Base-by-base conservation (phyloP, 1,140 invertebrate genomes). In the Vanessa atalanta region DNA sequence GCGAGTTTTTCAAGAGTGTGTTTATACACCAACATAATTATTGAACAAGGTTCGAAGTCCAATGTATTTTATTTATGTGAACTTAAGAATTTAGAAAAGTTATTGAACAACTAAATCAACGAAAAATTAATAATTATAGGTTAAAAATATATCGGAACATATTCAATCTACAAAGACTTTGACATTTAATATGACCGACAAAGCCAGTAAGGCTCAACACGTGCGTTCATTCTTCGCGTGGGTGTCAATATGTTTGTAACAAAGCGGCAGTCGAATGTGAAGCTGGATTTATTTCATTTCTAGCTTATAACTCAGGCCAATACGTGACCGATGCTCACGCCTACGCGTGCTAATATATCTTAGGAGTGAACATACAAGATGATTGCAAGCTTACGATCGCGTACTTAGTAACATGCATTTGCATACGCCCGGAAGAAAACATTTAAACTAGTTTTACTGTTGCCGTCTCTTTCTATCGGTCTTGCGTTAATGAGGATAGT, bases 321-420 rank as follows among this genome's bases (percentile, higher is more conserved):
- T 90, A 90, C 89, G 88, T 90, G 89, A 91, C 88, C 88, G 83
- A 90, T 91, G 82, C 82, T 90, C 88, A 89, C 89, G 88, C 88
- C 86, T 84, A 88, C 87, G 79, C 76, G 57, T 57, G 50, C 67
- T 68, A 73, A 68, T 72, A 72, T 72, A 47, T 72, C 70, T 66
- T 67, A 63, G 16, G 47, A 53, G 65, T 15, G 70, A 72, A 65
- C 26, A 51, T 67, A 53, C 65, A 65, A 65, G 50, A 67, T 51
- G 65, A 67, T 67, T 50, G 47, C 50, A 53, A 53, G 65, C 47
- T 64, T 65, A 65, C 63, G 47, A 65, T 61, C 57, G 23, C 23
- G 57, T 61, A 61, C 57, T 61, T 61, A 61, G 57, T 79, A 78
- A 77, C 72, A 71, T 76, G 47, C 55, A 60, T 70, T 70, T 50